Base-by-base conservation (phyloP, 1,140 invertebrate genomes). In the Pissodes strobi region DNA sequence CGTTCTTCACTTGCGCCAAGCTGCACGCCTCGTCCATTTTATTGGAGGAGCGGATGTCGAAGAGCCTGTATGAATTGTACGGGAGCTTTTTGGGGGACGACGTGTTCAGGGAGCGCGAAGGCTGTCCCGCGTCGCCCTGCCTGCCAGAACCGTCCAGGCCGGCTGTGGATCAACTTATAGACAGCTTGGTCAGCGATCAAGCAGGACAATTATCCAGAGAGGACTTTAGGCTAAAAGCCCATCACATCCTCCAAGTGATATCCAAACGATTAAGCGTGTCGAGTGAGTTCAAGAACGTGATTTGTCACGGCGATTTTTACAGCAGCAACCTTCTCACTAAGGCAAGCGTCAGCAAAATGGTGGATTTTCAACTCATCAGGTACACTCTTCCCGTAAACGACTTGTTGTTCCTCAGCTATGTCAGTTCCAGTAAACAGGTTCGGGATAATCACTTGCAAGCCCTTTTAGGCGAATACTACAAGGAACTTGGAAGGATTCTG, bases 71-170 rank as follows among this genome's bases (percentile, higher is more conserved):
- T 21, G 38, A 56, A 12, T 5, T 39, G n/a, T 56, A 56, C 34
- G 10, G 21, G 6, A 25, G 46, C 8, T 58, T 51, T 25, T 17
- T 57, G 8, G 12, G 21, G 15, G 62, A 64, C 8, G 27, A 13
- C 8, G 8, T 52, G 17, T 52, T 52, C 41, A 9, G 19, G 5
- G 9, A 5, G 25, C 25, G 25, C 3, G 4, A 5, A 27, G 9
- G 9, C 9, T 3, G 25, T 9, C 25, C 25, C 9, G 25, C 25
- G 3, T 27, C 25, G 3, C 25, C 25, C 9, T 27, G 3, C 3
- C 9, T 5, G 3, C 25, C 9, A 27, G 25, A 27, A 27, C 9
- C 9, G 3, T 27, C 25, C 25, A 12, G 13, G n/a, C 39, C 43
- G 1, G 12, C 1, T 18, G 15, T 6, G 17, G 30, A 37, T 4